Evolutionary conservation across 2,113 vertebrate species (phyloP).

Genomic region (Engraulis encrasicolus): DNA sequence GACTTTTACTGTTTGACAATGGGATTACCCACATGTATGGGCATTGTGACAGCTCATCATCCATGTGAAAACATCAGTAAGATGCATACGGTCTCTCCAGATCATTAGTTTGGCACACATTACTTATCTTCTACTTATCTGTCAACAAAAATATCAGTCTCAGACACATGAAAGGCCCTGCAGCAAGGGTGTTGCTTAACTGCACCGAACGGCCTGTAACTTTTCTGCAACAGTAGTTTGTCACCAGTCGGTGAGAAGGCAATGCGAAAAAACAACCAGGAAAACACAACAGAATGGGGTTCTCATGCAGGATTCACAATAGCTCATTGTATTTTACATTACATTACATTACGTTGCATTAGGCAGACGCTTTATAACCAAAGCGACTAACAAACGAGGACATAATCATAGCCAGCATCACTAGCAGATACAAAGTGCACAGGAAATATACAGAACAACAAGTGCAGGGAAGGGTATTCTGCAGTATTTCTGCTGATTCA

Average conservation of each 20-base stretch:
- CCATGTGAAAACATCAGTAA: not conserved
- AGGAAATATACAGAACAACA: too few relatives aligned
- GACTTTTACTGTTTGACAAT: not conserved
- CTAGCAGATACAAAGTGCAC: too few relatives aligned
- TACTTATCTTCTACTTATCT: not conserved
- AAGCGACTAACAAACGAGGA: too few relatives aligned
- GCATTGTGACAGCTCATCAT: not conserved
- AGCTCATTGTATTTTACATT: too few relatives aligned
- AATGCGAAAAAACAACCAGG: not conserved
- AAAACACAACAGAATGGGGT: not conserved
- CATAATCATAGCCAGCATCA: too few relatives aligned
- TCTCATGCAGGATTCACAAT: too few relatives aligned
- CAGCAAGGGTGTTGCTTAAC: not conserved
- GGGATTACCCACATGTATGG: too few relatives aligned
- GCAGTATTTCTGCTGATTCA: not conserved
- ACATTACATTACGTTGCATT: too few relatives aligned
- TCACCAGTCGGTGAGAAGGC: not conserved
- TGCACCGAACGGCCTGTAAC: not conserved
- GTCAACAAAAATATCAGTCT: not conserved
- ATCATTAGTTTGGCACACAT: not conserved
- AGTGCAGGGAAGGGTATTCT: too few relatives aligned
- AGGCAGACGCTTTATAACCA: too few relatives aligned
- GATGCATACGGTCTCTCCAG: not conserved
- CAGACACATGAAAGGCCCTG: not conserved
- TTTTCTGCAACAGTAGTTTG: not conserved